Conservation (phyloP, 1,140 invertebrate genomes). For the Callitettix versicolor region DNA sequence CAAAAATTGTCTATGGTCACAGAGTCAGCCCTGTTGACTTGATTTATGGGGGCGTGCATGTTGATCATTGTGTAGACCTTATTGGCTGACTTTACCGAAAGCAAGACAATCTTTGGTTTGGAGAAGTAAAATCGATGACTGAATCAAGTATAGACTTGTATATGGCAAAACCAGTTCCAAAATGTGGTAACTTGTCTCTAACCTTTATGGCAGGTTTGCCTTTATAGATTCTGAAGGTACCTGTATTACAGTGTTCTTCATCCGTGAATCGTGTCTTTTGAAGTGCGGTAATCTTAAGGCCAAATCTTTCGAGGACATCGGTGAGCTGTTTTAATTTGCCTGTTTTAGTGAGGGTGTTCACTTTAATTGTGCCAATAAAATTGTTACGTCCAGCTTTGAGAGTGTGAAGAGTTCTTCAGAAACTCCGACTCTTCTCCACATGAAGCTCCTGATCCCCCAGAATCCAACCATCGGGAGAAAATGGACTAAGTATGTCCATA, state of each 20-base stretch:
- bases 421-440: too few relatives aligned
- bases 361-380: not conserved
- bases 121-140: slow-evolving; percentile 11
- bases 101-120: slow-evolving; percentile 15
- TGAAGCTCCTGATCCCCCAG: too few relatives aligned
- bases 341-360: too few relatives aligned
- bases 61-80: slow-evolving; percentile 18
- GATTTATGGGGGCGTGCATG: slow-evolving; percentile 14
- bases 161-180: slow-evolving; percentile 16
- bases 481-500: too few relatives aligned
- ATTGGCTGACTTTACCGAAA: slow-evolving; percentile 13
- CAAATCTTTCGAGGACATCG: not conserved
- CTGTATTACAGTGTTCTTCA: slow-evolving; percentile 7
- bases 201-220: slow-evolving; percentile 10
- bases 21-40: slow-evolving; percentile 12
- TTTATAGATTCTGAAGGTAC: slow-evolving; percentile 7
- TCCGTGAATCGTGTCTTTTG: slow-evolving; percentile 7
- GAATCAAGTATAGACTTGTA: slow-evolving; percentile 11
- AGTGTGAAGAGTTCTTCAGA: too few relatives aligned
- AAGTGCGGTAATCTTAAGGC: not conserved
- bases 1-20: slow-evolving; percentile 13
- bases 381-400: not conserved
- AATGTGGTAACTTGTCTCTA: slow-evolving; percentile 2
- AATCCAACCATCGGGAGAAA: too few relatives aligned
- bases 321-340: too few relatives aligned